Evolutionary conservation across 2,113 vertebrate genomes (phyloP).

Genomic region (Mesocricetus auratus): DNA sequence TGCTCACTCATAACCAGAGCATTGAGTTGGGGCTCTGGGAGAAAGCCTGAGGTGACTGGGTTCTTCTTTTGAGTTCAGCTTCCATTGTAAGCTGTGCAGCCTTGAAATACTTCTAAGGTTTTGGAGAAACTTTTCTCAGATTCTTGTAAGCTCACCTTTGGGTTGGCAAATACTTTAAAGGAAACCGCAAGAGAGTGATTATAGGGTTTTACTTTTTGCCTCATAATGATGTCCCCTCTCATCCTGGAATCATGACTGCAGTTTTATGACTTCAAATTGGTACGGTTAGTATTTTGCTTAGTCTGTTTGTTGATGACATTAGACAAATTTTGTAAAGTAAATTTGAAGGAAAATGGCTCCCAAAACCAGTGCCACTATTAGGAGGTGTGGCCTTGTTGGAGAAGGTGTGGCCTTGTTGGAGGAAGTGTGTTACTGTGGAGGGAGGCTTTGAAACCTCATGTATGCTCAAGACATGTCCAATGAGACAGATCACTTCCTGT

Average conservation of each 20-base stretch:
- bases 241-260: not conserved
- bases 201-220: not conserved
- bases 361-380: too few species aligned
- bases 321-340: too few species aligned
- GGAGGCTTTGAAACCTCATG: too few species aligned
- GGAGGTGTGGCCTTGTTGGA: too few species aligned
- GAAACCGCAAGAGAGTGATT: not conserved
- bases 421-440: too few species aligned
- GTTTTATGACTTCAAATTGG: not conserved
- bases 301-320: not conserved
- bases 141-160: not conserved
- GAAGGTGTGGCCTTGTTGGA: too few species aligned
- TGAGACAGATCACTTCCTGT: too few species aligned
- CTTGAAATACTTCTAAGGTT: not conserved
- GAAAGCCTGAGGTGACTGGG: not conserved
- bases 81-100: not conserved
- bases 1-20: not conserved
- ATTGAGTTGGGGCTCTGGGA: not conserved
- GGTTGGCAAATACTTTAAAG: not conserved
- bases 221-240: not conserved
- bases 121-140: not conserved
- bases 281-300: not conserved
- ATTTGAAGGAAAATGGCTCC: too few species aligned
- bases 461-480: too few species aligned
- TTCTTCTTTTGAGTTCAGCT: not conserved